These are phyloP conservation scores for Tillus elongatus DNA, from an alignment of 2,888 invertebrate genomes.

Conservation along the genomic window DNA sequence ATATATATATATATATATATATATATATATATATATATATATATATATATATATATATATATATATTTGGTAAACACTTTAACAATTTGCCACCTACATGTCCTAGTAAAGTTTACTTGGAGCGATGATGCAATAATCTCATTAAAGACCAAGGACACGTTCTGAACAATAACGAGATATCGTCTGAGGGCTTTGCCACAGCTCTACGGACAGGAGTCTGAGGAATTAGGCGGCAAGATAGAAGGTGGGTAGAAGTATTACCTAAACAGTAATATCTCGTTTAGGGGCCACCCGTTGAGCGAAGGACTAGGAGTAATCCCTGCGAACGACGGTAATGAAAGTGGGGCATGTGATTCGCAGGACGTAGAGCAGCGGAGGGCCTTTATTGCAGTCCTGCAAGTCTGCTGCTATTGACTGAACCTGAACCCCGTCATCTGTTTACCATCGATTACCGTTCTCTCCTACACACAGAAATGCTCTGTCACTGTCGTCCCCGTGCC, in stretches of 20 bases:
- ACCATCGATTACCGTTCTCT: constrained; percentile 42
- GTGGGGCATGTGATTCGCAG: constrained; percentile 23
- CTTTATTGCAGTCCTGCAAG: constrained; percentile 18
- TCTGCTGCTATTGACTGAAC: constrained; percentile 26
- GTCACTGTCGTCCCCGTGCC: constrained; percentile 25
- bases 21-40: no score
- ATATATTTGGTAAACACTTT: no score
- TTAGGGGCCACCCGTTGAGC: constrained; percentile 38
- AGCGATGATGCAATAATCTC: no score
- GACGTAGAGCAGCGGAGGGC: constrained; percentile 19
- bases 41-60: no score
- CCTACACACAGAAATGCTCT: constrained; percentile 30
- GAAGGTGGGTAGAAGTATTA: not conserved
- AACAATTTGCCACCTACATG: no score
- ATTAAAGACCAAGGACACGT: not conserved
- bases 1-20: no score
- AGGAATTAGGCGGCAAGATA: constrained; percentile 2
- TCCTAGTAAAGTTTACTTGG: no score
- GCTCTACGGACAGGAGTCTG: constrained; percentile 3
- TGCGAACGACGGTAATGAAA: constrained; percentile 28
- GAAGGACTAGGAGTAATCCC: constrained; percentile 24
- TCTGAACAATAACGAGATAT: not conserved
- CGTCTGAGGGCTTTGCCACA: constrained; percentile 2
- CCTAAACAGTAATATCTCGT: constrained; percentile 30
- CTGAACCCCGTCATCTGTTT: constrained; percentile 34